These are phyloP conservation scores for Gallinago jamesoni DNA, from an alignment of 2,113 vertebrate species.

Conservation along the genomic window DNA sequence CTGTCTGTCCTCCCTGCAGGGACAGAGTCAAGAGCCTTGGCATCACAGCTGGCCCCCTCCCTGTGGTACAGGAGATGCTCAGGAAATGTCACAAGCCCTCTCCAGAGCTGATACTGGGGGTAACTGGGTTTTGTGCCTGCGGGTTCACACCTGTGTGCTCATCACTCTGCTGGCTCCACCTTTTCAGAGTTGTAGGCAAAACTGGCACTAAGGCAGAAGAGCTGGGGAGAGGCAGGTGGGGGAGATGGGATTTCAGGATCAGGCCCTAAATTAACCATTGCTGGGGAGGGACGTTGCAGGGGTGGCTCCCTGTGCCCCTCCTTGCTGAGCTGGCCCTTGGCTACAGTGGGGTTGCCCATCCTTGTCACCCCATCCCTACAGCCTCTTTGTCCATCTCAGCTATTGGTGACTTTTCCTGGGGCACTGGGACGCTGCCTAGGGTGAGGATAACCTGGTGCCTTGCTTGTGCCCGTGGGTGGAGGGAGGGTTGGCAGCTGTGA, in stretches of 20 bases:
- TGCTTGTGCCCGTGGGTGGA: accelerated
- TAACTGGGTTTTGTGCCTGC: neutral
- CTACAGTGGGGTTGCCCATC: neutral
- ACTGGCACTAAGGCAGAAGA: neutral
- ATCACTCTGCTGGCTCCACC: neutral
- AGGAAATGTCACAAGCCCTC: neutral
- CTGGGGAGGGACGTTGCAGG: neutral
- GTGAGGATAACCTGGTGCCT: neutral
- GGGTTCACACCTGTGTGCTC: neutral
- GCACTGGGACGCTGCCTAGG: neutral
- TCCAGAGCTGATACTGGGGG: neutral
- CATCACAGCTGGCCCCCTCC: accelerated
- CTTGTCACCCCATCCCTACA: neutral
- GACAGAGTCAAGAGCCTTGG: slow-evolving; percentile 15
- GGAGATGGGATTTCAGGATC: neutral
- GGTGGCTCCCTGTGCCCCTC: neutral
- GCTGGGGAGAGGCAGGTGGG: accelerated
- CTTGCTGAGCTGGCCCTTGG: neutral
- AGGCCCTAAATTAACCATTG: neutral
- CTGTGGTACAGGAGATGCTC: neutral
- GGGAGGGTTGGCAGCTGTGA: neutral
- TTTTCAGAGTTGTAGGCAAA: neutral
- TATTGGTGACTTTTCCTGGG: neutral
- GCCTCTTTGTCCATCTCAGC: neutral
- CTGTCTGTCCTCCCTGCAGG: slow-evolving; percentile 88